Evolutionary conservation across 2,888 invertebrate genomes (phyloP).

Genomic region (Dicroscelio sp.): DNA sequence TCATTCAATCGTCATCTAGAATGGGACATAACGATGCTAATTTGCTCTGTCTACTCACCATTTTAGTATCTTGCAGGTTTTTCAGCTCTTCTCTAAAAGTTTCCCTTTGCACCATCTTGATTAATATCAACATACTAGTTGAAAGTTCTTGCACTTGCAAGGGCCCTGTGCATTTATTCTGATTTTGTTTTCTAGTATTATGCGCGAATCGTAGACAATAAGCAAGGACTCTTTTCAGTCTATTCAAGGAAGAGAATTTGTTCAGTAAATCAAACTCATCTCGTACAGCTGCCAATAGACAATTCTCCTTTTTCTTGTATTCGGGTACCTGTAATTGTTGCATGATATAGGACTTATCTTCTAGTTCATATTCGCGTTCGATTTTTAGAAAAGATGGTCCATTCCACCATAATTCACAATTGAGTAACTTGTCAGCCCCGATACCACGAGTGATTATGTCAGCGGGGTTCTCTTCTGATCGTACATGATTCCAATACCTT

Average conservation of each 20-base stretch:
- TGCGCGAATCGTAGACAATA: neutral
- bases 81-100: neutral
- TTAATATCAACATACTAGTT: neutral
- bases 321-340: neutral
- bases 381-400: no score
- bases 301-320: neutral
- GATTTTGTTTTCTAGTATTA: neutral
- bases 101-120: neutral
- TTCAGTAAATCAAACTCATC: neutral
- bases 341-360: no score
- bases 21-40: constrained; percentile 16
- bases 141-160: neutral
- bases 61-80: constrained; percentile 28
- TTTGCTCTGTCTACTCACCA: constrained; percentile 15
- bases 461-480: constrained; percentile 43
- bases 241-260: neutral
- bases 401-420: constrained; percentile 3
- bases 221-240: neutral
- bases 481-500: constrained; percentile 58
- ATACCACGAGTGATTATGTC: constrained; percentile 12
- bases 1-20: constrained; percentile 17
- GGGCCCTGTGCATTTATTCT: neutral
- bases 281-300: neutral
- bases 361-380: no score
- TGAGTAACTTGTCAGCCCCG: neutral